Evolutionary conservation across 2,888 invertebrate genomes (phyloP), one percentile per base, ranked within the genome.

Genomic region (Euzophera pinguis): DNA sequence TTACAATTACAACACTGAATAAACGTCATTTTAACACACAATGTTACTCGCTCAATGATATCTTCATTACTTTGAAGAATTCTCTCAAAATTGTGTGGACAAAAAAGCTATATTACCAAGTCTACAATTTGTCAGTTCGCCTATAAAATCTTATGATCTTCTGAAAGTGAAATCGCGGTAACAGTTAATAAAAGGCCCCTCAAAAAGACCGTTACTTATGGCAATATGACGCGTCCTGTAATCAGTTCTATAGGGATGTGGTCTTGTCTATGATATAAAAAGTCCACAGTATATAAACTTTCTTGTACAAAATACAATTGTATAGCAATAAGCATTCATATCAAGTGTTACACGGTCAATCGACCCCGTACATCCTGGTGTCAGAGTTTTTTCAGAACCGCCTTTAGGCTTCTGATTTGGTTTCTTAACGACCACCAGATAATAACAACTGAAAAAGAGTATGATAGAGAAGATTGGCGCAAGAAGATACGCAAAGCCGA

Each of bases 161-260:
- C 22, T 12, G 12, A 34, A 53, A 42, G 32, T 34, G 34, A 35
- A 37, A 32, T 54, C 49, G 10, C 37, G 39, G 37, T 35, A 50
- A 38, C 48, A 54, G 52, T 53, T 53, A 50, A 51, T 56, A 56
- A 53, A 53, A n/a, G 45, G 34, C 38, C 34, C 9, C 29, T 12
- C 34, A 37, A 49, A 53, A 22, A 42, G 49, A 38, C 52, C 48
- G 53, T 56, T 52, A 52, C 53, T 53, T 47, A 49, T 41, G 17
- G 34, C 53, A 53, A 56, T 53, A 52, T 56, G 56, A 53, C 53
- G 45, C 51, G 16, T 17, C 47, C 50, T 41, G 52, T 53, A 53
- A 53, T 56, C 56, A 42, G 42, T 13, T 29, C 45, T 17, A 35
- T 51, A 53, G 52, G 37, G 52, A n/a, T 47, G 53, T 7, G 45